Evolutionary conservation across 64 coral and sea anemone species (phyloP).

Genomic region (Acropora tenuis): DNA sequence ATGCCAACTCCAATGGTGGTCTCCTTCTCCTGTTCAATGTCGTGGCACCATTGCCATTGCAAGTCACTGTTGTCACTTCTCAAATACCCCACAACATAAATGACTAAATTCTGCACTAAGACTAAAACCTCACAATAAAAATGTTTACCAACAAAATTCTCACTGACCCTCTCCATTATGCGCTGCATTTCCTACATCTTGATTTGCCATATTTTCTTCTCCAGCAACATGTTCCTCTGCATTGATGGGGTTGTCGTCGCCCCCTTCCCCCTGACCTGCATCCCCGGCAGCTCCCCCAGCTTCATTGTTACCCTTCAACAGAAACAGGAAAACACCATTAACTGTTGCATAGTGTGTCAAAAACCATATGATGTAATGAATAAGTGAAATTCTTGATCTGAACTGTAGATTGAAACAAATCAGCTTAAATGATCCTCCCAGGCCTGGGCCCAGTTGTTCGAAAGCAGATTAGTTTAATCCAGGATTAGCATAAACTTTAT

Average conservation of each 20-base stretch:
- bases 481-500: too few relatives aligned
- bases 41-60: too few relatives aligned
- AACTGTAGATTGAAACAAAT: too few relatives aligned
- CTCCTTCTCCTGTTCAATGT: too few relatives aligned
- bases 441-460: too few relatives aligned
- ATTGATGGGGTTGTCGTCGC: slow-evolving; percentile 28
- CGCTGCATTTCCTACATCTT: slow-evolving; percentile 55
- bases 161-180: slow-evolving; percentile 53
- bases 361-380: too few relatives aligned
- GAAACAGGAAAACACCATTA: neutral
- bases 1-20: too few relatives aligned
- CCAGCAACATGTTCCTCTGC: slow-evolving; percentile 1
- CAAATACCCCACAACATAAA: neutral
- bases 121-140: neutral
- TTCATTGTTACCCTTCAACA: slow-evolving; percentile 49
- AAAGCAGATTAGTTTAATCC: too few relatives aligned
- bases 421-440: too few relatives aligned
- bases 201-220: slow-evolving; percentile 38
- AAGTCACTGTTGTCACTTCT: too few relatives aligned
- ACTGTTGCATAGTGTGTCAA: too few relatives aligned
- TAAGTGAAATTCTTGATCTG: too few relatives aligned
- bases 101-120: neutral
- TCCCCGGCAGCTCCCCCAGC: slow-evolving; percentile 53
- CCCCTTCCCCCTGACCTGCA: slow-evolving; percentile 46
- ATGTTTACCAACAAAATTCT: neutral